These are phyloP conservation scores for Magallana angulata DNA, from an alignment of 1,140 invertebrate genomes.

Conservation along the genomic window DNA sequence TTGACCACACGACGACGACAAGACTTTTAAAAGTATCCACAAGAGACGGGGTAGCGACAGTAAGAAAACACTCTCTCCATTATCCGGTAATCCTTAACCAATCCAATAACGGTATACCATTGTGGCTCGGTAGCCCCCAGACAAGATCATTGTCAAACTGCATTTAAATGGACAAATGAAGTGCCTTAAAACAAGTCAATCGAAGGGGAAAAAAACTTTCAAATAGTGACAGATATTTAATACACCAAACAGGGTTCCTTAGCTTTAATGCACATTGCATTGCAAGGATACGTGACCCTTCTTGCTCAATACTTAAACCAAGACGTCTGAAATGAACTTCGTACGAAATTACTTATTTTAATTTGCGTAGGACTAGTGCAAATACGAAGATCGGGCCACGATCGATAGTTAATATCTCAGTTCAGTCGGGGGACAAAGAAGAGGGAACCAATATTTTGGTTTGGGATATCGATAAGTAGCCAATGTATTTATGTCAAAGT, in stretches of 20 bases:
- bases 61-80: not conserved
- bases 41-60: not conserved
- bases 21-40: not conserved
- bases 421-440: not conserved
- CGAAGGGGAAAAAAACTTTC: not conserved
- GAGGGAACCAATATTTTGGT: slow-evolving; percentile 16
- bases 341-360: not conserved
- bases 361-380: not conserved
- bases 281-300: too few species aligned
- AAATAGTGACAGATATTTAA: not conserved
- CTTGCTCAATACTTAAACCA: too few species aligned
- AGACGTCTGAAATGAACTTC: not conserved
- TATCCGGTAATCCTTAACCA: not conserved
- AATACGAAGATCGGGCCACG: not conserved
- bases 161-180: slow-evolving; percentile 3
- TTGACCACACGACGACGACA: not conserved
- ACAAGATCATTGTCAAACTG: not conserved
- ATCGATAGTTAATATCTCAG: slow-evolving; percentile 1
- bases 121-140: not conserved
- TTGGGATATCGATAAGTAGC: slow-evolving; percentile 20
- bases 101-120: slow-evolving; percentile 10
- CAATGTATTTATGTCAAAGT: not conserved
- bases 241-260: not conserved
- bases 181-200: not conserved
- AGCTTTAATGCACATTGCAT: too few species aligned